Base-by-base conservation (phyloP, 2,797 vertebrate genomes). In the Poeciliopsis paucimaculata region DNA sequence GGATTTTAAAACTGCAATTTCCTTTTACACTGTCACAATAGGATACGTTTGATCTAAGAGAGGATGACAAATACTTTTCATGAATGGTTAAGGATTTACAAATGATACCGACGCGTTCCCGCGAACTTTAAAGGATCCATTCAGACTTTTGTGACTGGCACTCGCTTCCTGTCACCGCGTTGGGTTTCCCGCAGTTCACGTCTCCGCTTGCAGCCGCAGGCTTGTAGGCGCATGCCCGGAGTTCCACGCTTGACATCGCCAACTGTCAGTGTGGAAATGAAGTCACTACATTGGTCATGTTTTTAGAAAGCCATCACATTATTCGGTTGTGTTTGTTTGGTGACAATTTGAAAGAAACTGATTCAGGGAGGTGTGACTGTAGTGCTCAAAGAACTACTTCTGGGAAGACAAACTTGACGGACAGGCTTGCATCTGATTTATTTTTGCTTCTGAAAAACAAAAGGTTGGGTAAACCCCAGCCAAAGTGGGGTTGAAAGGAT, bases 161-260 rank as follows among this genome's bases (percentile, higher is more conserved):
- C 85, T 75, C 28, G 80, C 79, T 92, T 92, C 83, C 85, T 89
- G 85, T 90, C 57, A 34, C 82, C 81, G 79, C 86, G 80, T 92
- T 84, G 71, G 76, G 26, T 82, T 88, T 86, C 84, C 72, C 80
- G 72, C 73, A 73, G 72, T 83, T 84, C 72, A 1, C 16, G 86
- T 87, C 84, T 80, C 2, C 62, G 84, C 88, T 89, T 79, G 90
- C 76, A 81, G 71, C 77, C 75, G 6, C n/a, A 79, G 57, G 76
- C 90, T 28, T 86, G 87, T 57, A 12, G 73, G 23, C 66, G 76
- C 86, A 86, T 45, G 82, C 81, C 77, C 46, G 20, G 55, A 76
- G 55, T 77, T 82, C 73, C 71, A 71, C 78, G 31, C 53, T 78
- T 77, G 31, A 72, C 77, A 82, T 82, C 66, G 20, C 73, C 79